These are phyloP conservation scores for Drosophila rellima DNA, from an alignment of 2,888 invertebrate genomes.

Conservation along the genomic window DNA sequence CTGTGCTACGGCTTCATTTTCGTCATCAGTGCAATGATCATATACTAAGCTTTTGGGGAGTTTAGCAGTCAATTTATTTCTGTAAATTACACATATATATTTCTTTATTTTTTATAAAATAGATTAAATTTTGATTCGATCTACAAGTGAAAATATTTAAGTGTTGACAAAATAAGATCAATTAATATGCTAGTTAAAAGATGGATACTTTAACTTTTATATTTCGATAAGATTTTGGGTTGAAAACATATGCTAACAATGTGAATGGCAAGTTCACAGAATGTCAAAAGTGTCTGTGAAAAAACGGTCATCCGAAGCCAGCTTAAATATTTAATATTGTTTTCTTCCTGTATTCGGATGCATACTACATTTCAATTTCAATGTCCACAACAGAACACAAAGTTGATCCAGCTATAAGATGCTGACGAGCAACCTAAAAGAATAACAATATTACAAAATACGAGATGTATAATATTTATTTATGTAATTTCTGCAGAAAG, in stretches of 20 bases:
- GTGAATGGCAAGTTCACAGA: too few species aligned
- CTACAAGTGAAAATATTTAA: neutral
- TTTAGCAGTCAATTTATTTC: conserved; percentile 2
- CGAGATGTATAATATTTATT: conserved; percentile 39
- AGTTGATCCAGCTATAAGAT: conserved; percentile 15
- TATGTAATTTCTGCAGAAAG: conserved; percentile 24
- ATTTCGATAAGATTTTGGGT: too few species aligned
- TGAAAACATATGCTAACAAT: too few species aligned
- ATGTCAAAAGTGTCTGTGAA: too few species aligned
- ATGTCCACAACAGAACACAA: conserved; percentile 29
- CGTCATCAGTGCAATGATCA: conserved; percentile 56
- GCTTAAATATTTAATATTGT: neutral
- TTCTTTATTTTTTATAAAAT: too few species aligned
- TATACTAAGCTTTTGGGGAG: conserved; percentile 6
- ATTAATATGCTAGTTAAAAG: too few species aligned
- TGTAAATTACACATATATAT: too few species aligned
- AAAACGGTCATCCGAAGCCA: neutral
- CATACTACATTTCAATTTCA: conserved; percentile 44
- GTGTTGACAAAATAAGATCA: too few species aligned
- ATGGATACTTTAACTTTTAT: too few species aligned
- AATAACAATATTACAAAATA: neutral
- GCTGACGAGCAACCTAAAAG: conserved; percentile 10
- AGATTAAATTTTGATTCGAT: too few species aligned
- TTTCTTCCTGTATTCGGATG: neutral
- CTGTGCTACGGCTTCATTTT: conserved; percentile 14